Percentiles rank a stretch among this genome's conserved stretches.
Conservation (phyloP, 1,140 invertebrate species). For the Chrysomallon squamiferum region DNA sequence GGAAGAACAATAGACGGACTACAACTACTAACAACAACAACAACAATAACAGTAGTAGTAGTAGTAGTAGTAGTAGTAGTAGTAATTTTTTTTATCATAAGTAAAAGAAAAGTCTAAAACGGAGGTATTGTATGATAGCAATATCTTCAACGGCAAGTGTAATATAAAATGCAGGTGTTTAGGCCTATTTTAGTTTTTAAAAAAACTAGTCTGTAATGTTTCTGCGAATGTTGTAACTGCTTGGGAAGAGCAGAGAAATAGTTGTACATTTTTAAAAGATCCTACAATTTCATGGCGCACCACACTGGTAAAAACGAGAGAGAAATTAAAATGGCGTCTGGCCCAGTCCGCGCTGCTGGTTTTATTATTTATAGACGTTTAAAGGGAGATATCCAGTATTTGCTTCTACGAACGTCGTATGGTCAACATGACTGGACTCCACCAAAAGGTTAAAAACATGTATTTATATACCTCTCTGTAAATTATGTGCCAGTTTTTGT, state of each 20-base stretch:
- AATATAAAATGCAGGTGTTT: neutral
- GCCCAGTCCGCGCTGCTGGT: conserved; percentile 61
- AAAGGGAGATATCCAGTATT: conserved; percentile 60
- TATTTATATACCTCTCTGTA: neutral
- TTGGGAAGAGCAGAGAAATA: neutral
- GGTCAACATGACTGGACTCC: conserved; percentile 67
- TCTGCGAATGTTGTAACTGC: neutral
- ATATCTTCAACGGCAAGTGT: too few species aligned
- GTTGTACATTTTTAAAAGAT: neutral
- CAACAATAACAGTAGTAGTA: too few species aligned
- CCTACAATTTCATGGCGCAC: neutral
- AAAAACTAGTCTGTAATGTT: neutral
- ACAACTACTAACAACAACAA: too few species aligned
- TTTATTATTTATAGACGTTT: conserved; percentile 65
- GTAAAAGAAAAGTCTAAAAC: too few species aligned
- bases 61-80: too few species aligned
- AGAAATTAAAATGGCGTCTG: neutral
- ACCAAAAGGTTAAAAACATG: conserved; percentile 64
- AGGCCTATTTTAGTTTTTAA: neutral
- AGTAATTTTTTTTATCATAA: neutral
- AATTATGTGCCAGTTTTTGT: neutral
- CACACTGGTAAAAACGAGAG: neutral
- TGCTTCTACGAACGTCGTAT: conserved; percentile 67
- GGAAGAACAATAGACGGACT: too few species aligned
- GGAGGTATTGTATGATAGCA: too few species aligned